phyloP scores from a whole-genome alignment of 2,797 vertebrate genomes.

The Xiphorhynchus erythropygius region DNA sequence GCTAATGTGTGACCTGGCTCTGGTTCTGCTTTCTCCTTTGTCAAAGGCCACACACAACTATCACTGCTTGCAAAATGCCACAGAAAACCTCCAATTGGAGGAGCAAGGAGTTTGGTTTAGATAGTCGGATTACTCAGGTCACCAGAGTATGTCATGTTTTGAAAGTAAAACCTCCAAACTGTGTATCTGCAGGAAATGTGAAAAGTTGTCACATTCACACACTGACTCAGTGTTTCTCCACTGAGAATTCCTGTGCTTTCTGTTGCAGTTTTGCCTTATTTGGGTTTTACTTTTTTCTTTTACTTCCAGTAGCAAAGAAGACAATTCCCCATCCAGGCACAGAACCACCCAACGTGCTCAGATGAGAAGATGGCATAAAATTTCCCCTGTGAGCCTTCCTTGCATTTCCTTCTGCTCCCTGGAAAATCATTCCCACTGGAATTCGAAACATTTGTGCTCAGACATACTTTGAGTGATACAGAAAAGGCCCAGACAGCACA shows the following conservation, averaged over 20 bases:
- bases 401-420: background rate
- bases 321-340: background rate
- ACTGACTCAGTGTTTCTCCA: background rate
- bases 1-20: background rate
- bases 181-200: background rate
- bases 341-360: background rate
- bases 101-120: background rate
- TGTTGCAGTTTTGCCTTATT: background rate
- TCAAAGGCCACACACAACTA: background rate
- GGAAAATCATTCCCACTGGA: background rate
- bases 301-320: background rate
- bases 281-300: background rate
- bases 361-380: background rate
- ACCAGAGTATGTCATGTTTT: background rate
- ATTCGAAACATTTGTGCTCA: background rate
- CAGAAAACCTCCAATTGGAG: background rate
- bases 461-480: background rate
- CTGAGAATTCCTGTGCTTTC: background rate
- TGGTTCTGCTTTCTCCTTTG: background rate
- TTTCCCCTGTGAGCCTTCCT: background rate
- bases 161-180: background rate
- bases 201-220: background rate
- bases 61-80: background rate
- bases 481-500: background rate
- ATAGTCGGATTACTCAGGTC: background rate